Evolutionary conservation across 2,888 invertebrate genomes (phyloP).

Genomic region (Resseliella maxima): DNA sequence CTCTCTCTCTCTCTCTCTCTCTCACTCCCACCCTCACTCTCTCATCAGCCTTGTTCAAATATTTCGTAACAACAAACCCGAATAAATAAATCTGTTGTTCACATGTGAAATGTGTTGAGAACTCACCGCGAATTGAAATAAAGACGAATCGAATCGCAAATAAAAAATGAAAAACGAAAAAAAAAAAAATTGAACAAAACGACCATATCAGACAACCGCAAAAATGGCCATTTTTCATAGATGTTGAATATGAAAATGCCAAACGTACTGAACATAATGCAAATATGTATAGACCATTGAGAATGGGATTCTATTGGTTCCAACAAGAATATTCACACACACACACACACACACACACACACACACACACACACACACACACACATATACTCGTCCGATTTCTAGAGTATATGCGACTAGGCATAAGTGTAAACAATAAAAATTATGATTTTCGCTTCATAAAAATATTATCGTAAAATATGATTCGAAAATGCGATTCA

Average conservation of each 20-base stretch:
- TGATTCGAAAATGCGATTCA: not conserved
- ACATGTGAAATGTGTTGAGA: no score
- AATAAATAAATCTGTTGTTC: no score
- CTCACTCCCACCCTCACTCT: no score
- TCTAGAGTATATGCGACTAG: not conserved
- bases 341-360: no score
- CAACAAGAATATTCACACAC: not conserved
- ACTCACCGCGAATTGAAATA: no score
- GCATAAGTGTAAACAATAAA: conserved; percentile 31
- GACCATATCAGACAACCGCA: not conserved
- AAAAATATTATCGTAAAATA: conserved; percentile 51
- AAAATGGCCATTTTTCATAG: conserved; percentile 26
- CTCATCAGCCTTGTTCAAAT: no score
- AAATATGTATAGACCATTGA: not conserved
- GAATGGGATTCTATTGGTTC: not conserved
- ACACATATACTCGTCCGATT: not conserved
- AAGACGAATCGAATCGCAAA: no score
- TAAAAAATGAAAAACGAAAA: no score
- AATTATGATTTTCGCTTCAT: conserved; percentile 39
- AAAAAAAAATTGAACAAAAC: no score
- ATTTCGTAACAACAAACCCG: no score
- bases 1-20: no score
- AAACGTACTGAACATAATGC: not conserved
- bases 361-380: no score
- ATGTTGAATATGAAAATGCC: not conserved